A percentile compares a stretch with the other conserved stretches of the same genome.
Evolutionary conservation across 1,140 invertebrate genomes (phyloP).

Genomic region (Drosophila varians): DNA sequence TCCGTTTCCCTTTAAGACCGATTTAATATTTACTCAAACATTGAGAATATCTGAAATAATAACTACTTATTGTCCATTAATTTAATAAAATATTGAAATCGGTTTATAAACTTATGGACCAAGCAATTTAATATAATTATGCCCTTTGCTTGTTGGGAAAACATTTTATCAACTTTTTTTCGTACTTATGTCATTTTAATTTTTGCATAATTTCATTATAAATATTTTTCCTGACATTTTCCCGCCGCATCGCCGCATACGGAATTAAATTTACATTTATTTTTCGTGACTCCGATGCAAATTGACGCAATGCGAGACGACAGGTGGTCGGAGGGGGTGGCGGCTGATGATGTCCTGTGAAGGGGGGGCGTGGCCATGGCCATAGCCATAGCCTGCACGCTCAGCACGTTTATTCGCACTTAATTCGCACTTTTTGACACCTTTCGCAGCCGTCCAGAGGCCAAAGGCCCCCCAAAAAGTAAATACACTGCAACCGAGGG

Average conservation of each 20-base stretch:
- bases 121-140: not conserved
- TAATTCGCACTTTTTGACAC: slow-evolving; percentile 81
- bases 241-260: slow-evolving; percentile 27
- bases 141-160: not conserved
- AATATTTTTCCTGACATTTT: slow-evolving; percentile 42
- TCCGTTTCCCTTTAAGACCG: no score
- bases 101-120: no score
- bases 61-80: no score
- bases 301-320: slow-evolving; percentile 49
- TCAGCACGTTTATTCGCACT: slow-evolving; percentile 81
- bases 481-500: slow-evolving; percentile 43
- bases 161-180: not conserved
- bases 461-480: slow-evolving; percentile 25
- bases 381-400: slow-evolving; percentile 59
- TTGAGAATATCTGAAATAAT: no score
- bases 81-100: no score
- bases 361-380: slow-evolving; percentile 47
- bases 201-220: slow-evolving; percentile 67
- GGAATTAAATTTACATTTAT: slow-evolving; percentile 75
- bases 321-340: slow-evolving; percentile 14
- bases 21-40: no score
- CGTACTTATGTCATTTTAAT: slow-evolving; percentile 28
- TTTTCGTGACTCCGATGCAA: slow-evolving; percentile 67
- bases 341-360: not conserved
- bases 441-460: slow-evolving; percentile 47